Conservation (phyloP, 92 coral and sea anemone species). For the Porites evermanni region DNA sequence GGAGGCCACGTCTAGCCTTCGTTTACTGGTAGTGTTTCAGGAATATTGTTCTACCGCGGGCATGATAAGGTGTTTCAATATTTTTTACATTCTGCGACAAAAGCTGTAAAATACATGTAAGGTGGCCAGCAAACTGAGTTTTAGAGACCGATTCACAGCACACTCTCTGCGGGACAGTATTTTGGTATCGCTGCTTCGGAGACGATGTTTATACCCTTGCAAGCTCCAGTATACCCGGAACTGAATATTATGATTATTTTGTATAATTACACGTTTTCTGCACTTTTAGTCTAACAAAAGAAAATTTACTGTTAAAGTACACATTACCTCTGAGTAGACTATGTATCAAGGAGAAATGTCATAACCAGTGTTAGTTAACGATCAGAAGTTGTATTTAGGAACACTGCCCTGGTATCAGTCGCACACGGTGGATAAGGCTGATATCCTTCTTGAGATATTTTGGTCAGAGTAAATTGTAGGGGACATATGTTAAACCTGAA, state of each 20-base stretch:
- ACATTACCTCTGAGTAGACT: too few relatives aligned
- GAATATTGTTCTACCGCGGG: not conserved
- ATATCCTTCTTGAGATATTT: not conserved
- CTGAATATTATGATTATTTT: too few relatives aligned
- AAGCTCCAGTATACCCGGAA: not conserved
- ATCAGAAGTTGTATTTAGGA: too few relatives aligned
- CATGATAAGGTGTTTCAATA: not conserved
- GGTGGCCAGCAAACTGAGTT: not conserved
- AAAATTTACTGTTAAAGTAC: too few relatives aligned
- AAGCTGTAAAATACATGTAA: not conserved
- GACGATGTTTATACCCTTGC: not conserved
- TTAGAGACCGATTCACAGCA: not conserved
- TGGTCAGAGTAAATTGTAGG: not conserved
- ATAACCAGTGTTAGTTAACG: too few relatives aligned
- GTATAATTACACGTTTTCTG: too few relatives aligned
- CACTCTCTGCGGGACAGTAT: not conserved
- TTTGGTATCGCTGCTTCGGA: too few relatives aligned
- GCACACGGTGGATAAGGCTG: not conserved
- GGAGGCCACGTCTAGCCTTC: constrained; percentile 2
- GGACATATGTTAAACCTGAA: too few relatives aligned
- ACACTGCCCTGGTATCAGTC: not conserved
- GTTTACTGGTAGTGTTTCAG: not conserved
- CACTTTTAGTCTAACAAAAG: too few relatives aligned
- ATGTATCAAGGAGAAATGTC: too few relatives aligned
- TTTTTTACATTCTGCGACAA: not conserved